phyloP scores from a whole-genome alignment of 2,113 vertebrate species.

The Arizona elegans region DNA sequence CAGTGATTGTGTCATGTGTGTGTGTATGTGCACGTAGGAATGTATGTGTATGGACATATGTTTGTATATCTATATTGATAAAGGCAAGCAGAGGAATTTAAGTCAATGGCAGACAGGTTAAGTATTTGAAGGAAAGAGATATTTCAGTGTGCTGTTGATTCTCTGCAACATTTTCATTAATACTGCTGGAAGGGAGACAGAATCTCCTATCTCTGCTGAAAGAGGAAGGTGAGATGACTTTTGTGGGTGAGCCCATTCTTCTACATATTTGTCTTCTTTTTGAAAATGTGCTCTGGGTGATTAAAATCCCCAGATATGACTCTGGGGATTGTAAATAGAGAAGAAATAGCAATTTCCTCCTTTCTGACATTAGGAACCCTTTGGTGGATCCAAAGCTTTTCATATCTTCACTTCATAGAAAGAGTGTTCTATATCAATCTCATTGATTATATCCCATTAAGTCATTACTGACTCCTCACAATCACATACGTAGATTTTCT shows the following conservation, averaged over 20 bases:
- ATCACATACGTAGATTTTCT: background rate
- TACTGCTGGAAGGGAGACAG: background rate
- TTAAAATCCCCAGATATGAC: background rate
- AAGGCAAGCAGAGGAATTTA: conserved; percentile 35
- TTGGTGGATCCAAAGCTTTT: background rate
- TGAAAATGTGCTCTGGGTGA: background rate
- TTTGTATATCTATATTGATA: conserved; percentile 45
- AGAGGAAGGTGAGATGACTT: background rate
- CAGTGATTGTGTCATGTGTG: background rate
- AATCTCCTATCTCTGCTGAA: background rate
- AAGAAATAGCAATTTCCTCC: background rate
- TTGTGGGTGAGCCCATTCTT: background rate
- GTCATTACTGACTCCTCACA: background rate
- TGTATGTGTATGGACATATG: background rate
- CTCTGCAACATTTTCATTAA: conserved; percentile 1
- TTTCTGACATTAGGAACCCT: background rate
- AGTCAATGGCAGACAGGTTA: conserved; percentile 48
- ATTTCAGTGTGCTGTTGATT: conserved; percentile 36
- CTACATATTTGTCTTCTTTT: background rate
- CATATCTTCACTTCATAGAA: background rate
- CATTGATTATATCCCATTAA: background rate
- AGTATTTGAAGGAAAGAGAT: conserved; percentile 47
- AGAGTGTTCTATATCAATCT: background rate
- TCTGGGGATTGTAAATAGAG: background rate
- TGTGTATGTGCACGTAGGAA: background rate